phyloP scores from a whole-genome alignment of 2,888 invertebrate species.

The Didymodactylos carnosus region DNA sequence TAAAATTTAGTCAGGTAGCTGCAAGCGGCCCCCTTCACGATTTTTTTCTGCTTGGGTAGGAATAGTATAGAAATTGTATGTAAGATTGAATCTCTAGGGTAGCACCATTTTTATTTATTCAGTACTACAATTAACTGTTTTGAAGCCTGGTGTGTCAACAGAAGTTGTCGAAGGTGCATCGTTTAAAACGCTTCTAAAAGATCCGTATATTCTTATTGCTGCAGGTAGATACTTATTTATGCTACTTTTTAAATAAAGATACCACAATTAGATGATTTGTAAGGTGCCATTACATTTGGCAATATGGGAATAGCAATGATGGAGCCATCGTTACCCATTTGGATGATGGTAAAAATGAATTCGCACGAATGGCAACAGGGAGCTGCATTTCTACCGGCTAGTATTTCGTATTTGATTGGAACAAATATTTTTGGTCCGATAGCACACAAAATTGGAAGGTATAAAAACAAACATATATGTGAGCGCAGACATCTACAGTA shows the following conservation, averaged over 20 bases:
- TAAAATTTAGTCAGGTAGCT: no score
- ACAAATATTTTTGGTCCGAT: slow-evolving; percentile 90
- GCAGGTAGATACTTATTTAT: slow-evolving; percentile 50
- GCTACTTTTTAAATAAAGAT: no score
- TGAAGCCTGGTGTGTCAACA: slow-evolving; percentile 74
- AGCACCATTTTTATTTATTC: not conserved
- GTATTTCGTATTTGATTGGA: slow-evolving; percentile 83
- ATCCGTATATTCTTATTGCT: slow-evolving; percentile 88
- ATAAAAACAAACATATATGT: no score
- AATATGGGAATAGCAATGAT: slow-evolving; percentile 98
- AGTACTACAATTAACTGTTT: slow-evolving; percentile 78
- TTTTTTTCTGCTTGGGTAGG: no score
- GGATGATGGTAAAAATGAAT: slow-evolving; percentile 99
- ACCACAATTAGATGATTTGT: not conserved
- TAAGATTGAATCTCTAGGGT: no score
- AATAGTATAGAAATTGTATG: no score
- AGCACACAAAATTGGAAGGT: slow-evolving; percentile 77
- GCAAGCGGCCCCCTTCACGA: no score
- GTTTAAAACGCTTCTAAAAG: slow-evolving; percentile 62
- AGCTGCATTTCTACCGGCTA: slow-evolving; percentile 85
- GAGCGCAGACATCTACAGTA: no score
- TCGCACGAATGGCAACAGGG: slow-evolving; percentile 39
- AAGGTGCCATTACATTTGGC: slow-evolving; percentile 58
- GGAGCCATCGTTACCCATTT: slow-evolving; percentile 88
- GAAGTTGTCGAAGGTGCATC: slow-evolving; percentile 82